Evolutionary conservation across 2,113 vertebrate genomes (phyloP).

Genomic region (Asarcornis scutulata): DNA sequence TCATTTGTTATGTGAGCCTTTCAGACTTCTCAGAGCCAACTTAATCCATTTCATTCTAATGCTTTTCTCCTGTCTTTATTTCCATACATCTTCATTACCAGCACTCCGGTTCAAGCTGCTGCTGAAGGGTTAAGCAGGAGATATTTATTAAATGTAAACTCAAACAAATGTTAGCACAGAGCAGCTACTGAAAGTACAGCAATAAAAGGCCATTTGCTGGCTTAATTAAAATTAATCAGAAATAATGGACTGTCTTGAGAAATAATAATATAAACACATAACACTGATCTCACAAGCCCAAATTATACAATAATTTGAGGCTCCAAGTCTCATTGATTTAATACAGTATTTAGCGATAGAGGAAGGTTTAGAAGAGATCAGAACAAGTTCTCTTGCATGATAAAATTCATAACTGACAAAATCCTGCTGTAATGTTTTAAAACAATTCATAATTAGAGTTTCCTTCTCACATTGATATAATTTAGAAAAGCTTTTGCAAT

Average conservation of each 20-base stretch:
- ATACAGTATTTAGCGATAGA: constrained; percentile 8
- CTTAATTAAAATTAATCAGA: constrained; percentile 71
- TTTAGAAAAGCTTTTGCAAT: constrained; percentile 45
- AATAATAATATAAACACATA: constrained; percentile 55
- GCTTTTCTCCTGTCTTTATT: constrained; percentile 35
- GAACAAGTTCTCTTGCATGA: not conserved
- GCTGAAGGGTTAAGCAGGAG: constrained; percentile 49
- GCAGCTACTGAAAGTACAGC: not conserved
- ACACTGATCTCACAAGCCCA: constrained; percentile 16
- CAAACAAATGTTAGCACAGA: constrained; percentile 55
- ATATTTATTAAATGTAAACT: constrained; percentile 68
- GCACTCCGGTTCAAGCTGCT: constrained; percentile 14
- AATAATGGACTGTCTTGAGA: constrained; percentile 56
- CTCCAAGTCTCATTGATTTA: constrained; percentile 5
- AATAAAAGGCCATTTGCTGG: constrained; percentile 59
- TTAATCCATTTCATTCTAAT: constrained; percentile 43
- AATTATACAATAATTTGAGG: not conserved
- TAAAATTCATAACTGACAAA: constrained; percentile 12
- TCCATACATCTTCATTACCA: constrained; percentile 66
- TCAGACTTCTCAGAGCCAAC: not conserved
- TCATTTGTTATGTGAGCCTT: constrained; percentile 27
- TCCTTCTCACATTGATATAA: not conserved
- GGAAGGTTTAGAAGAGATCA: constrained; percentile 27
- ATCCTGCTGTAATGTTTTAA: constrained; percentile 37
- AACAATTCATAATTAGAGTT: constrained; percentile 54